A percentile compares a stretch with the other conserved stretches of the same genome.
phyloP scores from a whole-genome alignment of 2,888 invertebrate species.

The Chouioia cunea region DNA sequence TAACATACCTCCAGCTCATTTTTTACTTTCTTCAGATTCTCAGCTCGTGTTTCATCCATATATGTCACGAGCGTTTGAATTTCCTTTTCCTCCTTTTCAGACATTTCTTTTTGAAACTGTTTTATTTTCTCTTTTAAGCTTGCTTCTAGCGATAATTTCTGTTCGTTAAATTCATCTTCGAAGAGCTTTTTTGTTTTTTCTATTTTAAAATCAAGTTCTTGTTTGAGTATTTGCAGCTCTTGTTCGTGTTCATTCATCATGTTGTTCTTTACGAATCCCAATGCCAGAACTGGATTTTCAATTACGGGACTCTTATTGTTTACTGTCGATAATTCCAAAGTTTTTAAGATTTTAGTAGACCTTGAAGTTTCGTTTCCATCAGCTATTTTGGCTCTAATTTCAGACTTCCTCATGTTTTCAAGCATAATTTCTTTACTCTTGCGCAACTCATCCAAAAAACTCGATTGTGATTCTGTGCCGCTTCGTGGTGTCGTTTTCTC shows the following conservation, averaged over 20 bases:
- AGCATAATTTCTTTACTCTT: slow-evolving; percentile 57
- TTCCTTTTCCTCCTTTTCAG: slow-evolving; percentile 64
- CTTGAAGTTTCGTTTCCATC: slow-evolving; percentile 16
- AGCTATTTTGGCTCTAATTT: slow-evolving; percentile 7
- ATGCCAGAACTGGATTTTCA: slow-evolving; percentile 70
- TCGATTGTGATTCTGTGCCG: slow-evolving; percentile 44
- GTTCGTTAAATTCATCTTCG: slow-evolving; percentile 66
- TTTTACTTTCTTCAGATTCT: slow-evolving; percentile 61
- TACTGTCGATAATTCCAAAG: slow-evolving; percentile 23
- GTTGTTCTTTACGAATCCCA: slow-evolving; percentile 63
- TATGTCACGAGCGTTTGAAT: slow-evolving; percentile 59
- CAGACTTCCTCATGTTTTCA: slow-evolving; percentile 54
- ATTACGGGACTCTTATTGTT: slow-evolving; percentile 9
- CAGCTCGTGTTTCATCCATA: slow-evolving; percentile 59
- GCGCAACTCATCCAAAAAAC: slow-evolving; percentile 55
- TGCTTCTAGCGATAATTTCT: slow-evolving; percentile 69
- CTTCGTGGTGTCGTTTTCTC: slow-evolving; percentile 54
- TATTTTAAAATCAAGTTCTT: slow-evolving; percentile 72
- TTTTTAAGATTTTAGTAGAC: slow-evolving; percentile 22
- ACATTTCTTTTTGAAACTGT: slow-evolving; percentile 70
- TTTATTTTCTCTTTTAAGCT: slow-evolving; percentile 68
- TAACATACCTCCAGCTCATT: slow-evolving; percentile 63
- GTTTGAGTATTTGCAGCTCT: slow-evolving; percentile 68
- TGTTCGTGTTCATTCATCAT: slow-evolving; percentile 67
- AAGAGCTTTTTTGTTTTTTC: slow-evolving; percentile 64